Evolutionary conservation across 2,888 invertebrate genomes (phyloP).

Genomic region (Phrixothrix hirtus): DNA sequence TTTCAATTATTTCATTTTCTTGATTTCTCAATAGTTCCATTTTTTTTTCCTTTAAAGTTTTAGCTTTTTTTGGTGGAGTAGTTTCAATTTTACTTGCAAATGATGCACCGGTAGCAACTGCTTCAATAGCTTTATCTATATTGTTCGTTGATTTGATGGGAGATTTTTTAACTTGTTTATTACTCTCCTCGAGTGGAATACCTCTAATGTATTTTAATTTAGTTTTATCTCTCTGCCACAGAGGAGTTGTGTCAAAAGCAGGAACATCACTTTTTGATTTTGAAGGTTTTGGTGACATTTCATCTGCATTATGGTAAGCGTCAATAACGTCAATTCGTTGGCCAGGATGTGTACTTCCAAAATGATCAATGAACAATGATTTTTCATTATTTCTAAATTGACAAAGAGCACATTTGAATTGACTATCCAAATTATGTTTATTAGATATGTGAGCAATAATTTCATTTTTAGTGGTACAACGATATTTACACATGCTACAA

Average conservation of each 20-base stretch:
- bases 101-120: conserved; percentile 22
- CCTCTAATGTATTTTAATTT: conserved; percentile 63
- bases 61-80: conserved; percentile 20
- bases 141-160: conserved; percentile 33
- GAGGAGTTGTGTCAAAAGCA: conserved; percentile 61
- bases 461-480: conserved; percentile 63
- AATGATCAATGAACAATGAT: conserved; percentile 64
- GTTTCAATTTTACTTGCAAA: too few species aligned
- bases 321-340: conserved; percentile 56
- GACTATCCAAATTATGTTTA: conserved; percentile 67
- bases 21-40: conserved; percentile 11
- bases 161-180: conserved; percentile 38
- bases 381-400: conserved; percentile 61
- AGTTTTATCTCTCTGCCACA: conserved; percentile 65
- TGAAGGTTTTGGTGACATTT: conserved; percentile 29
- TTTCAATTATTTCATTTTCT: conserved; percentile 23
- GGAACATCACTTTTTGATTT: conserved; percentile 47
- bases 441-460: conserved; percentile 64
- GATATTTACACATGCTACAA: conserved; percentile 69
- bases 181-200: conserved; percentile 62
- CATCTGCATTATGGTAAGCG: conserved; percentile 60
- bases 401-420: conserved; percentile 74
- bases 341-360: conserved; percentile 61
- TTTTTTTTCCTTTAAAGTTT: conserved; percentile 24
- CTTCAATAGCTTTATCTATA: conserved; percentile 48